Conservation (phyloP, 1,140 invertebrate genomes). For the Palaemon carinicauda region DNA sequence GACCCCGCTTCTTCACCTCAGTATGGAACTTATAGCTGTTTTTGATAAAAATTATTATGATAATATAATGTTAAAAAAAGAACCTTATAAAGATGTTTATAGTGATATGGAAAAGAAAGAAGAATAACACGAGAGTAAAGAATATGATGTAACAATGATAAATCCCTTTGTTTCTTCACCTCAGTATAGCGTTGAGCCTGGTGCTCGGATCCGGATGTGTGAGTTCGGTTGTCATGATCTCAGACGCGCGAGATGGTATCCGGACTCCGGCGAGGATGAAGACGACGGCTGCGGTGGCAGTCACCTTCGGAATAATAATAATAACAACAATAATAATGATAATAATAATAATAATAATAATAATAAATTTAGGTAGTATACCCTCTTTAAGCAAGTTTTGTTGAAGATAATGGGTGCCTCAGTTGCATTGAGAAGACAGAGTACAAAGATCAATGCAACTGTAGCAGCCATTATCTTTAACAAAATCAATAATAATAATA, state of each 20-base stretch:
- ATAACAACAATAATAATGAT: not conserved
- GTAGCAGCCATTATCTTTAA: no score
- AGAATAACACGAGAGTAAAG: not conserved
- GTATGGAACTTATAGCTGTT: no score
- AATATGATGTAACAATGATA: not conserved
- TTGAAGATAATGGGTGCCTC: no score
- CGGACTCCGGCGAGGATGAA: slow-evolving; percentile 93
- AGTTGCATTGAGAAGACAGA: no score
- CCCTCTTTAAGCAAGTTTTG: no score
- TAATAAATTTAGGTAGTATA: no score
- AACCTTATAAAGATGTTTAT: no score
- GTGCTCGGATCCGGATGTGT: slow-evolving; percentile 81
- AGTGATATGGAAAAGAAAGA: not conserved
- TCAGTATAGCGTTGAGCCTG: slow-evolving; percentile 81
- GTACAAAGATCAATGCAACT: no score
- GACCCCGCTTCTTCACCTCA: no score
- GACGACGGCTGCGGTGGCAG: slow-evolving; percentile 83
- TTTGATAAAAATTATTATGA: no score
- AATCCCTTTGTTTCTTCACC: slow-evolving; percentile 67
- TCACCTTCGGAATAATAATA: slow-evolving; percentile 73
- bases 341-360: not conserved
- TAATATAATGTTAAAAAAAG: no score
- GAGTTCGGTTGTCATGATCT: slow-evolving; percentile 87
- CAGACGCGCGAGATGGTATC: slow-evolving; percentile 83
- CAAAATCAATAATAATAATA: no score